phyloP scores from a whole-genome alignment of 1,140 invertebrate species.

The Aphidius ervi region DNA sequence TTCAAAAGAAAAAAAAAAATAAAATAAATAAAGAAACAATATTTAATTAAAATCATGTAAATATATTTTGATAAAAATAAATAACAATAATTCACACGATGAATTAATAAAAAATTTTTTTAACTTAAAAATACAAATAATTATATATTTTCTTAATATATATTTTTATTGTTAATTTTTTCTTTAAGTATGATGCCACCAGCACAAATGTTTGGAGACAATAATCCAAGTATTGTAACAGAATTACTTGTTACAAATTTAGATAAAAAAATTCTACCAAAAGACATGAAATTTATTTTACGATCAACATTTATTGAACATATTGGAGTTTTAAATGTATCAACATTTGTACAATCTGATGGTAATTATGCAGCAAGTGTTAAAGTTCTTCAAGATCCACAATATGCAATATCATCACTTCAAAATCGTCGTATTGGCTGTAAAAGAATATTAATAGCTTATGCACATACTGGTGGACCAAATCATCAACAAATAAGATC shows the following conservation, averaged over 20 bases:
- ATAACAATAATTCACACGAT: too few relatives aligned
- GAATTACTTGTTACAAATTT: slow-evolving; percentile 73
- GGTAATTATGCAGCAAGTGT: slow-evolving; percentile 59
- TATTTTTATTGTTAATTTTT: too few relatives aligned
- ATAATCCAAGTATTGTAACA: too few relatives aligned
- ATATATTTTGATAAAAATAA: too few relatives aligned
- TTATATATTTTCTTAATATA: too few relatives aligned
- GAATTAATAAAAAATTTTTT: too few relatives aligned
- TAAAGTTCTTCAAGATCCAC: slow-evolving; percentile 70
- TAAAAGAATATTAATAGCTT: slow-evolving; percentile 76
- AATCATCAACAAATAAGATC: slow-evolving; percentile 64
- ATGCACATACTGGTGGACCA: slow-evolving; percentile 61
- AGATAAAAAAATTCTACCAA: slow-evolving; percentile 69
- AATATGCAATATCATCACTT: slow-evolving; percentile 78
- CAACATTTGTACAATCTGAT: slow-evolving; percentile 65
- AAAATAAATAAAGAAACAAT: too few relatives aligned
- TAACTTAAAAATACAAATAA: too few relatives aligned
- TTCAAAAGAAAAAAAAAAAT: too few relatives aligned
- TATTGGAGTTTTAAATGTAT: slow-evolving; percentile 65
- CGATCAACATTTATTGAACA: slow-evolving; percentile 65
- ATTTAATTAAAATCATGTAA: too few relatives aligned
- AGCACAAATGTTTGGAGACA: slow-evolving; percentile 35
- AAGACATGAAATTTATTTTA: slow-evolving; percentile 67
- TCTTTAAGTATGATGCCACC: slow-evolving; percentile 36
- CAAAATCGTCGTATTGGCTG: slow-evolving; percentile 79